Base-by-base conservation (phyloP, 2,888 invertebrate genomes). In the Aleiodes leptofemur region DNA sequence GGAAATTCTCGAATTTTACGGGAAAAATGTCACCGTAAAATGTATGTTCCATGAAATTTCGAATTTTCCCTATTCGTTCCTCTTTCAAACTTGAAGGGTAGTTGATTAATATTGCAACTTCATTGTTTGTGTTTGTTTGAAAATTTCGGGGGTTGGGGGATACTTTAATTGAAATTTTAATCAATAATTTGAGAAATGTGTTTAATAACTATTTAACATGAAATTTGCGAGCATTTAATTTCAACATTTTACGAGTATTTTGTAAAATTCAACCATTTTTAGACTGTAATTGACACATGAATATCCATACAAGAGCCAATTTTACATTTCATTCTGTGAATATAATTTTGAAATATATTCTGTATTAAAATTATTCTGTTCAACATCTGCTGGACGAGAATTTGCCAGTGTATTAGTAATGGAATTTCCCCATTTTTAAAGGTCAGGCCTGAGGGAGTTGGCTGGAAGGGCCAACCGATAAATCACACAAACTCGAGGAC, bases 401-500 rank as follows among this genome's bases (percentile, higher is more conserved):
- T 61, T 31, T 43, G 11, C 8, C 14, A 38, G 14, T 14, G 61
- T 43, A 61, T 61, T 61, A 38, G 61, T 61, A n/a, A 61, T 43
- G 61, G 61, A 61, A 61, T 31, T 61, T 61, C 6, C 38, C 61
- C 50, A 50, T 66, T 66, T 66, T 50, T 23, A 8, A 31, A 48
- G 66, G 66, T 66, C 66, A 66, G 16, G 9, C 50, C 29, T 66
- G 23, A 61, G 66, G 29, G 23, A 23, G 48, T 16, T 66, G 23
- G 13, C 43, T 7, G 64, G 48, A 34, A 16, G 23, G 29, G 34
- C n/a, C 11, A 29, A 5, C 34, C 68, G 68, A 59, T 75, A 75
- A 72, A 75, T 75, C 75, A 75, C 68, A 68, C 29, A 69, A 72
- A 50, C 70, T 77, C 74, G 69, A 75, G 69, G 70, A 2, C 64